These are phyloP conservation scores for Terebella lapidaria DNA, from an alignment of 2,888 invertebrate genomes.

Conservation along the genomic window DNA sequence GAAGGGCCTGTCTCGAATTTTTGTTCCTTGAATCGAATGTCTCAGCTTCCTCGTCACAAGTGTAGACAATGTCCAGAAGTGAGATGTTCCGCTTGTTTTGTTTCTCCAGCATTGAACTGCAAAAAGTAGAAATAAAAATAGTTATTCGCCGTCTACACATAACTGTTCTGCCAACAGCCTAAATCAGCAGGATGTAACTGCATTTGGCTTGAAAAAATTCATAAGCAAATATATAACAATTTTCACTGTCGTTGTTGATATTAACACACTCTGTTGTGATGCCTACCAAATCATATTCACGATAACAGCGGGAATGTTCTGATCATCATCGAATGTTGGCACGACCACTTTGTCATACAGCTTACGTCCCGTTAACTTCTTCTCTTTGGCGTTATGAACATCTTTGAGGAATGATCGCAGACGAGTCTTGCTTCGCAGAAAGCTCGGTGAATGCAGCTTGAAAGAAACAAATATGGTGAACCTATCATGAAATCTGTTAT, in stretches of 20 bases:
- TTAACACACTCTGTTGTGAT: not conserved
- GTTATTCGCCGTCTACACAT: too few species aligned
- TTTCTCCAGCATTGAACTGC: constrained; percentile 24
- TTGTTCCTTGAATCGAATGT: not conserved
- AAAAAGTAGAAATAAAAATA: not conserved
- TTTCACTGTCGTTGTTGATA: not conserved
- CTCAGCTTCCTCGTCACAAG: constrained; percentile 16
- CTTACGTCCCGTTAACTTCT: constrained; percentile 10
- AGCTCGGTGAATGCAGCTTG: constrained; percentile 18
- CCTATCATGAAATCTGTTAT: not conserved
- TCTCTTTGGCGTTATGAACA: constrained; percentile 20
- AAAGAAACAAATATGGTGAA: constrained; percentile 1
- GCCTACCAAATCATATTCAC: constrained; percentile 21
- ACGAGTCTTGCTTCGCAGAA: constrained; percentile 8
- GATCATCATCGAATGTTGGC: constrained; percentile 6
- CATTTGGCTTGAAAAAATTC: too few species aligned
- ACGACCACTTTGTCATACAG: constrained; percentile 18
- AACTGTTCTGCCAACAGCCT: too few species aligned
- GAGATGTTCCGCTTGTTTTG: constrained; percentile 19
- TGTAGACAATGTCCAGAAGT: constrained; percentile 18
- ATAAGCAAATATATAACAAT: too few species aligned
- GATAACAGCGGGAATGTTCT: constrained; percentile 10
- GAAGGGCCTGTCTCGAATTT: too few species aligned
- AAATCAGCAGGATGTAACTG: too few species aligned
- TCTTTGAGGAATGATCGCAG: constrained; percentile 12